A percentile compares a stretch with the other conserved stretches of the same genome.
phyloP scores from a whole-genome alignment of 2,113 vertebrate species.

The Polypterus senegalus region DNA sequence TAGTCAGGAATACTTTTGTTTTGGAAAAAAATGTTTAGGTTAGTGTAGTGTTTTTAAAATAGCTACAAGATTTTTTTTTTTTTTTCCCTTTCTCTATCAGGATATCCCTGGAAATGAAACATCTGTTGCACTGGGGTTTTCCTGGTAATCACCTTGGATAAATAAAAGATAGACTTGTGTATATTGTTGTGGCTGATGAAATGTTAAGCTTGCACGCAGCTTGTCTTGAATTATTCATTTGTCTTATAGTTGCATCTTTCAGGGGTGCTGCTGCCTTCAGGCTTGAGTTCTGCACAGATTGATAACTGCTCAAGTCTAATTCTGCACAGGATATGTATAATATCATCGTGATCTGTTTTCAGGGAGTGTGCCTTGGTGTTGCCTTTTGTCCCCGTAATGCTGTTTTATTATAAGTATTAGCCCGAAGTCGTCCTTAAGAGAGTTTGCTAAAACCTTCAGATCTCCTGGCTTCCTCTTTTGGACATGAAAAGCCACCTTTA shows the following conservation, averaged over 20 bases:
- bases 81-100: not conserved
- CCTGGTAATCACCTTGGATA: not conserved
- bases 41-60: no score
- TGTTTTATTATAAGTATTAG: not conserved
- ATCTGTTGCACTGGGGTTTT: not conserved
- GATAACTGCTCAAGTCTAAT: no score
- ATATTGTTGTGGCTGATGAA: not conserved
- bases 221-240: not conserved
- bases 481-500: constrained; percentile 37
- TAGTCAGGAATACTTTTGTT: no score
- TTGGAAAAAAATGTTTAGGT: no score
- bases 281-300: no score
- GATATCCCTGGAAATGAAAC: not conserved
- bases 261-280: no score
- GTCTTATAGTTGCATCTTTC: not conserved
- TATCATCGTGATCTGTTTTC: no score
- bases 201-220: not conserved
- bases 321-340: no score
- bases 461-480: constrained; percentile 28
- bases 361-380: no score
- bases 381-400: no score
- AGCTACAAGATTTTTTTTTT: no score
- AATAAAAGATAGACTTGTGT: not conserved
- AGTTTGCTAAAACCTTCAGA: not conserved
- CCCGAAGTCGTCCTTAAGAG: not conserved